phyloP scores from a whole-genome alignment of 2,888 invertebrate species.

The Ennomos quercinarius region DNA sequence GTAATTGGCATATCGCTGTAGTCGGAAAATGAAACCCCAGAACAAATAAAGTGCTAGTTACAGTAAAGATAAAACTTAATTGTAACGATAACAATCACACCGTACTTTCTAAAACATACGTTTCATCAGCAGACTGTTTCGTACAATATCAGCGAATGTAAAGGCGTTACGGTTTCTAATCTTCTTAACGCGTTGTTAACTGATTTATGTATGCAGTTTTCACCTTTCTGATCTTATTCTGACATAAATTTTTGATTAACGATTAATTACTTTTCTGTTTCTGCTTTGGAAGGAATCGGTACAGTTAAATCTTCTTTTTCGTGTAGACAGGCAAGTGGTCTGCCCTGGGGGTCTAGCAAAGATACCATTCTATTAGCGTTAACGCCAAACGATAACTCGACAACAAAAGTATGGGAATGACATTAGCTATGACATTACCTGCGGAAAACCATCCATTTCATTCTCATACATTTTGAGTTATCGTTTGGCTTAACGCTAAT shows the following conservation, averaged over 20 bases:
- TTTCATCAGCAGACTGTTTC: conserved; percentile 13
- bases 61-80: conserved; percentile 20
- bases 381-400: too few species aligned
- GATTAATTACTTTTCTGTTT: conserved; percentile 2
- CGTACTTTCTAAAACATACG: conserved; percentile 49
- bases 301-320: conserved; percentile 1
- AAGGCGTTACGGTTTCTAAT: conserved; percentile 61
- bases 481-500: too few species aligned
- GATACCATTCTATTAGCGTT: too few species aligned
- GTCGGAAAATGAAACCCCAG: neutral
- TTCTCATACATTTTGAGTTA: too few species aligned
- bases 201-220: conserved; percentile 33
- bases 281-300: neutral
- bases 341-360: too few species aligned
- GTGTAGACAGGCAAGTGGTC: neutral
- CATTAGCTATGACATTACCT: too few species aligned
- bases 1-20: too few species aligned
- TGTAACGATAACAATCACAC: conserved; percentile 15
- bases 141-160: conserved; percentile 13
- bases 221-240: conserved; percentile 30
- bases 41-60: conserved; percentile 5
- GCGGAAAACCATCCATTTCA: too few species aligned
- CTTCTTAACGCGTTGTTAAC: conserved; percentile 48
- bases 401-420: too few species aligned
- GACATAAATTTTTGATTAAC: conserved; percentile 4